Base-by-base conservation (phyloP, 2,888 invertebrate species). In the Exephanes ischioxanthus region DNA sequence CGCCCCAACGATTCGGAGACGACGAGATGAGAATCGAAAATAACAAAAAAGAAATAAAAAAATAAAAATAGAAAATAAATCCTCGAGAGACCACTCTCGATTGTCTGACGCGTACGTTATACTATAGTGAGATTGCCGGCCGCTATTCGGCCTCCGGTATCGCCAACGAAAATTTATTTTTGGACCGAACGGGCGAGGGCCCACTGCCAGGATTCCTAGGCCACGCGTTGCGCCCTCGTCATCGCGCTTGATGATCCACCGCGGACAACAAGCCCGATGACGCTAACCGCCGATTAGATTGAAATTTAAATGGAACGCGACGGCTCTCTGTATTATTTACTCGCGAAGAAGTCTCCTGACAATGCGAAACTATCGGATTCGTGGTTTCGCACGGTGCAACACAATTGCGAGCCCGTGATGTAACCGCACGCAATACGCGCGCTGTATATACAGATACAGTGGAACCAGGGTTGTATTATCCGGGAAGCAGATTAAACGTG, bases 91-190 rank as follows among this genome's bases (percentile, higher is more conserved):
- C 72, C 77, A 70, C 76, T 63, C 68, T 67, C 37, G 80, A 71
- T 80, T 55, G 83, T 83, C 80, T 83, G 76, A 73, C 77, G 67
- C 77, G 66, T n/a, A 37, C 71, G 58, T 68, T 78, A 78, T 68
- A 72, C 71, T 63, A 30, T 63, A n/a, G 71, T 22, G 70, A 58
- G 58, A 76, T 66, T 53, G 33, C 14, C 30, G n/a, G 76, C 37
- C 81, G 76, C 82, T 63, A 55, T 78, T 66, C 71, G 82, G 85
- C 79, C 84, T 83, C 85, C 77, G 82, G 72, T 85, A 84, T 86
- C 85, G 87, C 86, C 87, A 88, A 85, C 86, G 45, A 61, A 81
- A 85, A 85, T 84, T 84, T 88, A 88, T 88, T 88, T 87, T 86
- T 79, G 87, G 88, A 85, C 77, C 41, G n/a, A 86, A 87, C 73